A percentile compares a stretch with the other conserved stretches of the same genome.
phyloP scores from a whole-genome alignment of 2,888 invertebrate species.

The Epinotia nisella region DNA sequence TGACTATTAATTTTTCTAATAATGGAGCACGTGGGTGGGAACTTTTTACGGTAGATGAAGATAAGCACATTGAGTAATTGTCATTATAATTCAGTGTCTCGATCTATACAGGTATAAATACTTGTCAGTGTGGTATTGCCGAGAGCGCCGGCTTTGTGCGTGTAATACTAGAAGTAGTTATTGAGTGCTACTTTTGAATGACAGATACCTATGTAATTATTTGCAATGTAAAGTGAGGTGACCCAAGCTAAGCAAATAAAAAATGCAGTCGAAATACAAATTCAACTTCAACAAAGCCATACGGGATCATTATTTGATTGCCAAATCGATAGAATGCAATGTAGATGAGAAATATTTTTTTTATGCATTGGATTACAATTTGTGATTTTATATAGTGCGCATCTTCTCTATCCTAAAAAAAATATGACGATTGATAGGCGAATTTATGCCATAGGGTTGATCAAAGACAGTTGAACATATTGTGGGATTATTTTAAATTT shows the following conservation, averaged over 20 bases:
- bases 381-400: neutral
- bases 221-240: neutral
- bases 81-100: constrained; percentile 28
- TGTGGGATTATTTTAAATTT: neutral
- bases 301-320: neutral
- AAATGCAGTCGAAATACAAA: neutral
- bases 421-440: neutral
- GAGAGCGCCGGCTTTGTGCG: neutral
- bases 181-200: neutral
- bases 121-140: neutral
- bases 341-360: neutral
- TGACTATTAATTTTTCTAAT: constrained; percentile 26
- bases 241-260: neutral
- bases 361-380: neutral
- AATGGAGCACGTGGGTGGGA: constrained; percentile 36
- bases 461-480: neutral
- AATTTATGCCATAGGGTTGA: neutral
- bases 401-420: neutral
- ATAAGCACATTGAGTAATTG: constrained; percentile 20
- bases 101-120: neutral
- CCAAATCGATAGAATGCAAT: neutral
- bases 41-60: constrained; percentile 24
- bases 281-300: neutral
- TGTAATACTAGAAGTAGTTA: neutral
- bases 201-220: neutral